Evolutionary conservation across 2,888 invertebrate species (phyloP).

Genomic region (Aphidius colemani): DNA sequence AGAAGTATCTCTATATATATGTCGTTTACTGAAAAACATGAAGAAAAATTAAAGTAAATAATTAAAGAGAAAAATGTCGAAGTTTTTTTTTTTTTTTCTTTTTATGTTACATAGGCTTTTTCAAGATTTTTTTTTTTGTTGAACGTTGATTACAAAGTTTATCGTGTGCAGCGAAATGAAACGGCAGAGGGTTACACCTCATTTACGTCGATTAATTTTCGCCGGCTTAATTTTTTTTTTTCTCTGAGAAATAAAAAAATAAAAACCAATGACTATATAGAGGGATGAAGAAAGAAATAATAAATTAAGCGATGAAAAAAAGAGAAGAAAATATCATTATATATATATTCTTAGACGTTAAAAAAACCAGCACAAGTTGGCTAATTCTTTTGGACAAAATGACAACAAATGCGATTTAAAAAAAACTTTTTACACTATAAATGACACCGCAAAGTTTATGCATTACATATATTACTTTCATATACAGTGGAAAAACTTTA

Average conservation of each 20-base stretch:
- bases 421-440: conserved; percentile 33
- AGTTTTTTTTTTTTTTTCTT: conserved; percentile 12
- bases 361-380: conserved; percentile 36
- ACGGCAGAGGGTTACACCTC: neutral
- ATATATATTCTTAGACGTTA: conserved; percentile 14
- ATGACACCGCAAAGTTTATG: conserved; percentile 22
- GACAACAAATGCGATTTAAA: conserved; percentile 45
- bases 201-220: conserved; percentile 16
- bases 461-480: no score
- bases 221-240: neutral
- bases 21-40: neutral
- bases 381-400: conserved; percentile 36
- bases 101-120: neutral
- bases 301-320: conserved; percentile 1
- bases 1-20: conserved; percentile 2
- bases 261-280: neutral
- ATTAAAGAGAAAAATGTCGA: conserved; percentile 16
- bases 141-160: neutral
- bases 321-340: neutral
- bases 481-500: conserved; percentile 3
- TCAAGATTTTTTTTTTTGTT: neutral
- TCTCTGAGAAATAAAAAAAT: neutral
- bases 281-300: neutral
- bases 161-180: neutral
- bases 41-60: conserved; percentile 1